Evolutionary conservation across 2,888 invertebrate genomes (phyloP).

Genomic region (Neoaliturus tenellus): DNA sequence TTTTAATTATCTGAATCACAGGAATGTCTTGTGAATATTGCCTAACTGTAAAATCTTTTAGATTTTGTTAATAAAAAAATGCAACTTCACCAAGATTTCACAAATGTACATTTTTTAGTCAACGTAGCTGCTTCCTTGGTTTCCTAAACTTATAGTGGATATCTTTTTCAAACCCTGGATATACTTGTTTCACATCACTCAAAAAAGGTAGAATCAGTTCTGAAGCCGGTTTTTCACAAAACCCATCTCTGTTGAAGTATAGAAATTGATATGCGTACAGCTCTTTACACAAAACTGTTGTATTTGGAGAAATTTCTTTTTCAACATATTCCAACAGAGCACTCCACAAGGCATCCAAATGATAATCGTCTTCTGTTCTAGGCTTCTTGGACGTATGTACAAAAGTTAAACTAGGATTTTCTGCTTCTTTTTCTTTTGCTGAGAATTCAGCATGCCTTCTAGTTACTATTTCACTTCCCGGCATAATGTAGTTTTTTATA

Average conservation of each 20-base stretch:
- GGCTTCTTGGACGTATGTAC: background rate
- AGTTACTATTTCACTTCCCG: background rate
- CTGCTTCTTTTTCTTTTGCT: background rate
- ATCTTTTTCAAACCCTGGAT: conserved; percentile 24
- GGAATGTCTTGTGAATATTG: too few relatives aligned
- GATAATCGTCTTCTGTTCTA: conserved; percentile 11
- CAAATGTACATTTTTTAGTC: too few relatives aligned
- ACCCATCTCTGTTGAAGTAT: conserved; percentile 30
- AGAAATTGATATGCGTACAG: conserved; percentile 26
- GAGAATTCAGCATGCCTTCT: background rate
- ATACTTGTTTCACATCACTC: conserved; percentile 32
- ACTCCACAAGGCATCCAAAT: conserved; percentile 32
- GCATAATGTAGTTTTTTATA: conserved; percentile 37
- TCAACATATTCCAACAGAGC: background rate
- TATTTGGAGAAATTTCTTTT: background rate
- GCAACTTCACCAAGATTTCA: too few relatives aligned
- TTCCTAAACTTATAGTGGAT: background rate
- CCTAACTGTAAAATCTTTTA: too few relatives aligned
- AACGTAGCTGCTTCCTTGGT: background rate
- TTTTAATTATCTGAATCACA: too few relatives aligned
- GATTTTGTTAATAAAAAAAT: too few relatives aligned
- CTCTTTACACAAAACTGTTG: background rate
- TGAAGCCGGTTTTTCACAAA: conserved; percentile 17
- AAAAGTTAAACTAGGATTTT: background rate
- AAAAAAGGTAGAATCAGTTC: conserved; percentile 28